Evolutionary conservation across 2,888 invertebrate genomes (phyloP), one percentile per base, ranked within the genome.

Genomic region (Brachynemurus nebulosus): DNA sequence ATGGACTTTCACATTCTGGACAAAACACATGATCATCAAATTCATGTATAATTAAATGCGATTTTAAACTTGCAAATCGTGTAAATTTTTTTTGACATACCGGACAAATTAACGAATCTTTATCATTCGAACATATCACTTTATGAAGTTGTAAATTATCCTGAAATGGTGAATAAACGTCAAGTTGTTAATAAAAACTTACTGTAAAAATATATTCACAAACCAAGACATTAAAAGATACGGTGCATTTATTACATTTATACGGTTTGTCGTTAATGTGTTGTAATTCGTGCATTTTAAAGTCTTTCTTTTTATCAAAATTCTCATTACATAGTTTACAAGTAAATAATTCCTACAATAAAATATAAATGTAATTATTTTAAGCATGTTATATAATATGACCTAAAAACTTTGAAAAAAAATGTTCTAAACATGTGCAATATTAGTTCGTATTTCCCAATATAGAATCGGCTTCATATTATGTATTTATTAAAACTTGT

Each of bases 1-100:
- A 64, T 49, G 62, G 61, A 8, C 55, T 57, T 40, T 54, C 48
- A 50, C 65, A 64, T 41, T 60, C 58, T 11, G 56, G 54, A 51
- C 64, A 65, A 18, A 51, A 50, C 50, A 58, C 57, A n/a, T 57
- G 51, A 49, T 65, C 64, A 34, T 64, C 63, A 25, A 61, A 57
- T 55, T 63, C 59, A 52, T 65, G 65, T 21, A 61, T 37, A 45
- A 59, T 52, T 44, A 64, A 52, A 56, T 65, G 65, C 2, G 63
- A 57, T 47, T 60, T 63, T 42, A 65, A 56, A 53, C 63, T 61
- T 11, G 65, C 65, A 35, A 55, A 49, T 46, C 65, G 54, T 48
- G 61, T 58, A 51, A 62, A 62, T 40, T 55, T 56, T 45, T 60
- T 54, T 16, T 58, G 51, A 51, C 65, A 65, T 47, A 63, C 55